Evolutionary conservation across 1,140 invertebrate genomes (phyloP), one percentile per base, ranked within the genome.

Genomic region (Euglossa dilemma): DNA sequence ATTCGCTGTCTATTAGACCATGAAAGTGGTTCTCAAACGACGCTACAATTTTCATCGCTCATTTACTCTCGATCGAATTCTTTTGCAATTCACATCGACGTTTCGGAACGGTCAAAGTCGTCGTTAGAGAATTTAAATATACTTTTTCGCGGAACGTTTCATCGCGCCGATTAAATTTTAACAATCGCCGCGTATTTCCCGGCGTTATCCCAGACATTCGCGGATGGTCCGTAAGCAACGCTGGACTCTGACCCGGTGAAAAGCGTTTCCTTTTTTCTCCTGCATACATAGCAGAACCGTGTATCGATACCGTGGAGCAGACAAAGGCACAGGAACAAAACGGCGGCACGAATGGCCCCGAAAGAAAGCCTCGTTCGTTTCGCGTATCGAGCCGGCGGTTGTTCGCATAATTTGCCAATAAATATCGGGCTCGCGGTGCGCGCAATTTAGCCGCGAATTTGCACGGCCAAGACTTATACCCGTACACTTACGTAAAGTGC

Each of bases 401-500:
- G 59, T 73, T 74, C 81, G 86, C 67, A 87, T 87, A 87, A 87
- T 87, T 87, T 45, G 73, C 72, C 72, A 61, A 87, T 87, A 87
- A 87, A 87, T 87, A 87, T 87, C 61, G 28, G 25, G 57, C 23
- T 23, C 57, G 59, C 57, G 64, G 43, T 52, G 18, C 54, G 61
- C 7, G 85, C 82, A 87, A 87, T 87, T 87, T 84, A 61, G 36
- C 78, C 23, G 73, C 67, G 52, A 87, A 87, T 87, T 87, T 87
- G 86, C 79, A 77, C 61, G 50, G 66, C 12, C 36, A 59, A 64
- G 74, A 56, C 76, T 45, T 85, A 87, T 86, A 75, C 84, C 82
- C 85, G 59, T 77, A 63, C 82, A 84, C 73, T 87, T 87, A 84
- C 63, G 61, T 61, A 72, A 77, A 87, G 52, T 70, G 73, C 57